phyloP scores from a whole-genome alignment of 2,888 invertebrate species.

The Vandiemenella viatica region DNA sequence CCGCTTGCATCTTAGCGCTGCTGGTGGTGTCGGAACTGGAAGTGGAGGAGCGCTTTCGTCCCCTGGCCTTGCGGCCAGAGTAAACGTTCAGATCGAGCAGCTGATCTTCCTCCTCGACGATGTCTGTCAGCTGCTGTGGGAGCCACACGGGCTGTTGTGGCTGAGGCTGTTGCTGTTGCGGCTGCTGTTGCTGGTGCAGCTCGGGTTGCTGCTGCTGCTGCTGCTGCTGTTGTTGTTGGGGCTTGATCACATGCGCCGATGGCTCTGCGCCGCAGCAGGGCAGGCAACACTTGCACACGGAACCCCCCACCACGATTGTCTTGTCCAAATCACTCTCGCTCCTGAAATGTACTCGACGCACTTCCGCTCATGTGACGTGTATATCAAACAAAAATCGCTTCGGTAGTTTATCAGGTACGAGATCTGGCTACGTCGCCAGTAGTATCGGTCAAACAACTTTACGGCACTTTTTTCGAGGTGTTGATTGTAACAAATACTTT shows the following conservation, averaged over 20 bases:
- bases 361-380: too few relatives aligned
- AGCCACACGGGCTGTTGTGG: conserved; percentile 24
- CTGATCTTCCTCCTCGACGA: conserved; percentile 67
- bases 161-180: conserved; percentile 45
- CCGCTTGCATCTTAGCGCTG: conserved; percentile 67
- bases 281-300: conserved; percentile 18
- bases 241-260: conserved; percentile 4
- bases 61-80: conserved; percentile 22
- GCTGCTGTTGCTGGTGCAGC: conserved; percentile 37
- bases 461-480: too few relatives aligned
- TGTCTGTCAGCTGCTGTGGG: conserved; percentile 56
- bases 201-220: neutral
- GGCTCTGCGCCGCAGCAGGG: conserved; percentile 13
- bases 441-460: too few relatives aligned
- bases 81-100: conserved; percentile 25
- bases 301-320: conserved; percentile 17
- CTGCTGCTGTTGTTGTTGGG: conserved; percentile 32
- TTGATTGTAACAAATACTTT: too few relatives aligned
- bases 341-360: too few relatives aligned
- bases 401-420: too few relatives aligned
- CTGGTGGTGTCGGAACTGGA: conserved; percentile 21
- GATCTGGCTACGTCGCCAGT: too few relatives aligned
- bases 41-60: conserved; percentile 26
- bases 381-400: too few relatives aligned
- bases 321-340: too few relatives aligned